Evolutionary conservation across 2,113 vertebrate genomes (phyloP).

Genomic region (Tonatia bakeri): DNA sequence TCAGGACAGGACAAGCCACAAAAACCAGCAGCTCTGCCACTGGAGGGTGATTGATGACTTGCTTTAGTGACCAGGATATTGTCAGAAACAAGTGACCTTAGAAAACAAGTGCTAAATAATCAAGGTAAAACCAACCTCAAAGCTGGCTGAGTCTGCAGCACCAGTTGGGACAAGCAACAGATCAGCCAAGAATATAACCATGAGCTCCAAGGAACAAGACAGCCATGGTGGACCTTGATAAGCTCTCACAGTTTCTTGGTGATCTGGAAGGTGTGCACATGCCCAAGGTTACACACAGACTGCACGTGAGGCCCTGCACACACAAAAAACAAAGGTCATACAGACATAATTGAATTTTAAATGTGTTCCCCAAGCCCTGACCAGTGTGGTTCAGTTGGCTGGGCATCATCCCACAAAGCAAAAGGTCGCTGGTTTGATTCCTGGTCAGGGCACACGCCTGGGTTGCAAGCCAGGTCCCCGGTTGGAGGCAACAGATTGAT

Average conservation of each 20-base stretch:
- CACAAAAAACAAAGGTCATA: background rate
- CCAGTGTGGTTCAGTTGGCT: no score
- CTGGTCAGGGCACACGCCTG: no score
- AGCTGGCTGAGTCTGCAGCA: background rate
- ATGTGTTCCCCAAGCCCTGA: background rate
- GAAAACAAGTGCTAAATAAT: background rate
- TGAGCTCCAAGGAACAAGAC: background rate
- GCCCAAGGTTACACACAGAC: background rate
- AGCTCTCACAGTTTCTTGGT: background rate
- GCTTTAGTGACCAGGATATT: background rate
- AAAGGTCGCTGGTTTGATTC: no score
- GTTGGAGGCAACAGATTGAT: no score
- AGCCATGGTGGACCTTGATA: background rate
- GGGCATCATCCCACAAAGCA: no score
- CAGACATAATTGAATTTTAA: background rate
- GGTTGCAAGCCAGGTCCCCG: no score
- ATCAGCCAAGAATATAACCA: background rate
- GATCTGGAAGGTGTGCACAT: background rate
- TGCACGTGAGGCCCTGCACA: background rate
- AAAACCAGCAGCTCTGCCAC: background rate
- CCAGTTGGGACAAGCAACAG: background rate
- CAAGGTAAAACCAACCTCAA: background rate
- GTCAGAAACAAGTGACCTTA: background rate
- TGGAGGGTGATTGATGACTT: background rate
- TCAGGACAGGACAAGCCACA: background rate